A percentile compares a stretch with the other conserved stretches of the same genome.
These are phyloP conservation scores for Auanema sp. DNA, from an alignment of 2,888 invertebrate species.

Conservation along the genomic window DNA sequence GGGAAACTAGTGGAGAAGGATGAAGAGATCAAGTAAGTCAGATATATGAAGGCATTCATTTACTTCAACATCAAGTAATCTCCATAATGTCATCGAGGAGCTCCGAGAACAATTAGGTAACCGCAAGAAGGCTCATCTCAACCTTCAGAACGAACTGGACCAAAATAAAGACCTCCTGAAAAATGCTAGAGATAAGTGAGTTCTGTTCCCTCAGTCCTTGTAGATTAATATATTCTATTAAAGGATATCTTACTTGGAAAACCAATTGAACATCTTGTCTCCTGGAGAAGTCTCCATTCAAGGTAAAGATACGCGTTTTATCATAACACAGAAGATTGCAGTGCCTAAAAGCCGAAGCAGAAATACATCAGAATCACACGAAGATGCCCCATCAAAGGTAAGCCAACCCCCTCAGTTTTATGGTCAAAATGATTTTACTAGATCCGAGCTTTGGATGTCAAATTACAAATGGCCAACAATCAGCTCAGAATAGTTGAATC, in stretches of 20 bases:
- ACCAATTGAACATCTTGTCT: constrained; percentile 24
- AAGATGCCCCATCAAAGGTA: constrained; percentile 8
- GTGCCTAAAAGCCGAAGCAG: constrained; percentile 22
- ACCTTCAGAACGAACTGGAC: constrained; percentile 23
- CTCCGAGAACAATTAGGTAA: constrained; percentile 29
- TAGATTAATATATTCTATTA: neutral
- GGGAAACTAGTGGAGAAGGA: constrained; percentile 31
- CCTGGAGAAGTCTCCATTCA: constrained; percentile 23
- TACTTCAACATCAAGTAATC: constrained; percentile 24
- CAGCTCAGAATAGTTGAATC: constrained; percentile 27
- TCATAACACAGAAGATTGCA: neutral
- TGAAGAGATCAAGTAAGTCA: constrained; percentile 39
- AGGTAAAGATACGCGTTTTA: neutral
- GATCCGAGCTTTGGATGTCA: constrained; percentile 32
- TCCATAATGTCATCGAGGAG: constrained; percentile 42
- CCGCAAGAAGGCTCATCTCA: constrained; percentile 25
- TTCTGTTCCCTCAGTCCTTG: neutral
- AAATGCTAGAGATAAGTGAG: constrained; percentile 38
- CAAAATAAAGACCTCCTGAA: constrained; percentile 39
- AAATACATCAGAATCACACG: constrained; percentile 22
- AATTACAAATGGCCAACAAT: constrained; percentile 29
- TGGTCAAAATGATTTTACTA: constrained; percentile 3
- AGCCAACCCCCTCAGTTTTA: neutral
- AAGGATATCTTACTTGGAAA: constrained; percentile 30
- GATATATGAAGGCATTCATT: neutral